These are phyloP conservation scores for Muscidifurax raptorellus DNA, from an alignment of 1,140 invertebrate species.

Conservation along the genomic window DNA sequence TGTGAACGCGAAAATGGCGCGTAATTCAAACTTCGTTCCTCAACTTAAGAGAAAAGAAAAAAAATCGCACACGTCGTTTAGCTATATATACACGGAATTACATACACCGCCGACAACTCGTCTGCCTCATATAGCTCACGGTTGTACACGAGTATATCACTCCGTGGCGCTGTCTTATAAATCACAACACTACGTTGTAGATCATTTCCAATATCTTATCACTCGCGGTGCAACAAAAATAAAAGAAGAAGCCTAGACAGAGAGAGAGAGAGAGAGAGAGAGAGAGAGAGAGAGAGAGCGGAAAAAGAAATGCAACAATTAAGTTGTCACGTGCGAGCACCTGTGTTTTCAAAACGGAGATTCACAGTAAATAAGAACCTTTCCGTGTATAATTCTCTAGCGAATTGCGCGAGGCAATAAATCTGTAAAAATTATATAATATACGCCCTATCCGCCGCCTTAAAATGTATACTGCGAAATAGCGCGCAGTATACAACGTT, in stretches of 20 bases:
- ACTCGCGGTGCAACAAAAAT: background rate
- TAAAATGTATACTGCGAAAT: background rate
- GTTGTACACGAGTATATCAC: background rate
- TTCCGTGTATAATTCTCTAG: background rate
- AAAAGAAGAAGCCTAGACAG: too few relatives aligned
- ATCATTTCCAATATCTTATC: constrained; percentile 2
- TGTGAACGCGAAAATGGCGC: background rate
- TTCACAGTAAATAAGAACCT: background rate
- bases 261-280: too few relatives aligned
- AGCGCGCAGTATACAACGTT: background rate
- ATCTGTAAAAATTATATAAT: background rate
- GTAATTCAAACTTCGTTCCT: background rate
- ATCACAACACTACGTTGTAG: background rate
- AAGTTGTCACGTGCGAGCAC: background rate
- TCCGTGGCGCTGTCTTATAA: background rate
- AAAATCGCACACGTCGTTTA: background rate
- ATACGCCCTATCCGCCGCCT: background rate
- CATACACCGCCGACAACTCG: background rate
- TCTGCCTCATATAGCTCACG: background rate
- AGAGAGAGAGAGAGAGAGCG: background rate
- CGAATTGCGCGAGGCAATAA: background rate
- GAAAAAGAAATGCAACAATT: background rate
- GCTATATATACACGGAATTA: background rate
- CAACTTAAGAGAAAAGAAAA: background rate
- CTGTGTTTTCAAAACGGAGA: background rate